Conservation (phyloP, 1,140 invertebrate genomes). For the Episyrphus balteatus region DNA sequence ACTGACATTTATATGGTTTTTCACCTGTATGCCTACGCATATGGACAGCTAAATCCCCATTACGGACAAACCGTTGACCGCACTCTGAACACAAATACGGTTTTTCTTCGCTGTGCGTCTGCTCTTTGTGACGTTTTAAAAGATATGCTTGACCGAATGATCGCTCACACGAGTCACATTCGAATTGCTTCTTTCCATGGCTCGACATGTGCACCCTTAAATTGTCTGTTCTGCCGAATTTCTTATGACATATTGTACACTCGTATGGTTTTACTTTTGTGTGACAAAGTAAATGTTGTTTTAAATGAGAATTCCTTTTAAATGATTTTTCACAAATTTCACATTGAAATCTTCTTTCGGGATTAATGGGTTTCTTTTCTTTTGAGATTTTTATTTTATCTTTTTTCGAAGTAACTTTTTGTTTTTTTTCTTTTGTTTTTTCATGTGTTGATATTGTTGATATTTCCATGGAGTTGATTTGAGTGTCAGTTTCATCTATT, state of each 20-base stretch:
- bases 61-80: conserved; percentile 37
- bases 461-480: no score
- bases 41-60: conserved; percentile 40
- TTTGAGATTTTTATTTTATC: no score
- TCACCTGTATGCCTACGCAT: conserved; percentile 39
- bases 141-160: conserved; percentile 39
- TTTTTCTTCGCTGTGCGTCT: conserved; percentile 16
- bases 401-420: no score
- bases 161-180: conserved; percentile 42
- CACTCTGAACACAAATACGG: conserved; percentile 40
- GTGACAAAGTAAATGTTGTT: no score
- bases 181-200: conserved; percentile 41
- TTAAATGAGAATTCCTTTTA: no score
- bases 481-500: no score
- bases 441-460: no score
- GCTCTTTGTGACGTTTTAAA: conserved; percentile 39
- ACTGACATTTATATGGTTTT: conserved; percentile 39
- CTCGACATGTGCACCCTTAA: conserved; percentile 38
- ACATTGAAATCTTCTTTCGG: no score
- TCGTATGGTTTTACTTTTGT: conserved; percentile 36
- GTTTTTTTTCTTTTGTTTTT: no score
- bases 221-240: conserved; percentile 39
- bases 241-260: conserved; percentile 29
- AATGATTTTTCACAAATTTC: no score
- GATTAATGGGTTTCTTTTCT: no score